Base-by-base conservation (phyloP, 2,797 vertebrate species). In the Thalassophryne amazonica region DNA sequence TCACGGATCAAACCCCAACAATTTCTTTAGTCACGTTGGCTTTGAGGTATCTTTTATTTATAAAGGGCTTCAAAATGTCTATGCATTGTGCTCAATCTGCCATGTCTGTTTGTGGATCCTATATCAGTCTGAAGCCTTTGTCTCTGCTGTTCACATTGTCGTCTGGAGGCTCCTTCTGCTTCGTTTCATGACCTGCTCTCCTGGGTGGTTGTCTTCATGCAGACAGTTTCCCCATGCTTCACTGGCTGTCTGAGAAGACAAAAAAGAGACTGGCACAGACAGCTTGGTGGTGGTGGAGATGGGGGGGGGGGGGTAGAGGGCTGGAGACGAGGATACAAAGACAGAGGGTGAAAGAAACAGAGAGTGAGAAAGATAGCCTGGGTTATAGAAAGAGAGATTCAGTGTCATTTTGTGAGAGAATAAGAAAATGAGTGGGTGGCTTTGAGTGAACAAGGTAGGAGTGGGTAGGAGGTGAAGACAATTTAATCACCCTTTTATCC, bases 401-500 rank as follows among this genome's bases (percentile, higher is more conserved):
- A 0, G 58, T 38, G 63, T 10, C 36, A 45, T 55, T 72, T 63
- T 5, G 9, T 45, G 21, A 32, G 55, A 35, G 27, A 46, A 24
- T n/a, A n/a, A n/a, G n/a, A 21, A 41, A 48, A 52, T 25, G 40
- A 58, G 79, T 72, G 73, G 73, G 77, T 37, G 75, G 51, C 27
- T 63, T 51, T 56, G 38, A 57, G 18, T 31, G 24, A 53, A 43
- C 43, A 67, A 62, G 36, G 57, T 38, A 38, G 27, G 5, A n/a
- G 43, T n/a, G 34, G 39, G 34, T 1, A 21, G 31, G 18, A 25
- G 33, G 25, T 30, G 39, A 11, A 56, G 32, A 29, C 47, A 45
- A 40, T 79, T 64, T 73, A 66, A 78, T 74, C 73, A 52, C 63
- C 64, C 15, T 69, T 78, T 80, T 65, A 79, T 81, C 72, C 60